Evolutionary conservation across 2,888 invertebrate genomes (phyloP).

Genomic region (Iphiclides podalirius): DNA sequence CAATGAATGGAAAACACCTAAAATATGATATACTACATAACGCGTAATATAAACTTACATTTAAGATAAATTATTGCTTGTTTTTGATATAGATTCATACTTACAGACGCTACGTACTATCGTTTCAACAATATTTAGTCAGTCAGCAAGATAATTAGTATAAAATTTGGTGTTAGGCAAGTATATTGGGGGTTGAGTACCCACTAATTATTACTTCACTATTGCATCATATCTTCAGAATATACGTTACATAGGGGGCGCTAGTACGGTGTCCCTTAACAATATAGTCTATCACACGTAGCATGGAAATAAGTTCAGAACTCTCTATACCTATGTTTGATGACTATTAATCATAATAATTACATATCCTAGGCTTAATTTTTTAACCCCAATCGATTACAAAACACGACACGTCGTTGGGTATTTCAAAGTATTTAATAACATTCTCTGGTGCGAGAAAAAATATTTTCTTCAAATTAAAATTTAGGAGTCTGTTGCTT

Average conservation of each 20-base stretch:
- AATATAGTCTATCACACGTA: slow-evolving; percentile 16
- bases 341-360: no score
- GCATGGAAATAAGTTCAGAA: slow-evolving; percentile 1
- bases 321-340: slow-evolving; percentile 21
- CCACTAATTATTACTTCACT: background rate
- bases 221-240: slow-evolving; percentile 1
- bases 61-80: slow-evolving; percentile 19
- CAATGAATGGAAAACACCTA: background rate
- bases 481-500: no score
- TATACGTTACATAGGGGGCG: slow-evolving; percentile 7
- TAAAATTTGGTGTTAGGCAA: slow-evolving; percentile 19
- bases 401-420: background rate
- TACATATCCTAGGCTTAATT: no score
- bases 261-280: background rate
- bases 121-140: slow-evolving; percentile 16
- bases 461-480: no score
- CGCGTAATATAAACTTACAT: slow-evolving; percentile 13
- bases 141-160: slow-evolving; percentile 20
- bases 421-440: background rate
- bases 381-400: no score
- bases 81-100: slow-evolving; percentile 11
- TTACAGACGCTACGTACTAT: slow-evolving; percentile 9
- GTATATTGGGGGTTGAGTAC: slow-evolving; percentile 8
- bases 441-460: no score
- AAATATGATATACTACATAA: slow-evolving; percentile 11